Conservation (phyloP, 1,140 invertebrate species). For the Manduca sexta region DNA sequence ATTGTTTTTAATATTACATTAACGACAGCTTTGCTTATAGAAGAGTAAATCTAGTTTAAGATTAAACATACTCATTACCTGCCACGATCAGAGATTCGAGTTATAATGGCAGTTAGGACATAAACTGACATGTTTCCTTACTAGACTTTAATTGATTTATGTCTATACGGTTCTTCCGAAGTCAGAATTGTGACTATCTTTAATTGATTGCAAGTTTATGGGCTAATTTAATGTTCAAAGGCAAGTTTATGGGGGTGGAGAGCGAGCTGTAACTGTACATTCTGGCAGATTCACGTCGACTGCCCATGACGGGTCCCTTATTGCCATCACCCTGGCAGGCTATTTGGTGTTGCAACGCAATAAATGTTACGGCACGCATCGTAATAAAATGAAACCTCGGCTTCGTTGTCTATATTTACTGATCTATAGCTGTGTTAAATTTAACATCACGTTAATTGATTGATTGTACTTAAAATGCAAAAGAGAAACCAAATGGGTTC, state of each 20-base stretch:
- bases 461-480: no score
- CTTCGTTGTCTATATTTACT: no score
- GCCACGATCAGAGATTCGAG: neutral
- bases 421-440: no score
- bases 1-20: no score
- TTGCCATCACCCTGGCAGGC: slow-evolving; percentile 1
- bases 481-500: no score
- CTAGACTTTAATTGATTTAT: slow-evolving; percentile 17
- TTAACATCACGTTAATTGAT: neutral
- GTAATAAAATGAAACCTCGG: no score
- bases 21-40: no score
- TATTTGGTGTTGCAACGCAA: neutral
- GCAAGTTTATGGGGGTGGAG: slow-evolving; percentile 14
- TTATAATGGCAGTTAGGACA: neutral
- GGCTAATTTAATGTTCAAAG: slow-evolving; percentile 17
- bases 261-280: slow-evolving; percentile 7
- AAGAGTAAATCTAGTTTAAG: no score
- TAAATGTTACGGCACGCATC: neutral
- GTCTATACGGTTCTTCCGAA: slow-evolving; percentile 6
- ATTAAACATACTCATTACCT: neutral
- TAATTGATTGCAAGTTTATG: slow-evolving; percentile 25
- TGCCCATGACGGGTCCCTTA: slow-evolving; percentile 12
- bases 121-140: slow-evolving; percentile 12
- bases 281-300: slow-evolving; percentile 4
- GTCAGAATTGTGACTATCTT: slow-evolving; percentile 14